phyloP scores from a whole-genome alignment of 2,888 invertebrate species.

The Copidosoma aretas region DNA sequence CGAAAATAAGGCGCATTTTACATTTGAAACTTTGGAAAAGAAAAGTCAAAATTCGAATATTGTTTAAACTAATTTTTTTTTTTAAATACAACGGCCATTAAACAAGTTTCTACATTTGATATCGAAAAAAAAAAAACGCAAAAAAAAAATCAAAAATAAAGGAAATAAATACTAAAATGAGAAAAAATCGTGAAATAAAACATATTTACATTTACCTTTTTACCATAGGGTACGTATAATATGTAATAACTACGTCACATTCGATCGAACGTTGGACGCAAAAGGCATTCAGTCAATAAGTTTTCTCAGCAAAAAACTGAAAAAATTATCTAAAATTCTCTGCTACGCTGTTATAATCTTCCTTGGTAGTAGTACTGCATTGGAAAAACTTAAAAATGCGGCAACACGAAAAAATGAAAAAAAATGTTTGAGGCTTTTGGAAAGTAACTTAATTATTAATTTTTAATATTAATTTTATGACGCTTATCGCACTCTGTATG shows the following conservation, averaged over 20 bases:
- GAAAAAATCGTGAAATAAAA: constrained; percentile 21
- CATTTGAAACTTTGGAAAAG: constrained; percentile 11
- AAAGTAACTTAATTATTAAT: constrained; percentile 7
- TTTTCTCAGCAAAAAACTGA: background rate
- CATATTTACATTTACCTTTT: constrained; percentile 26
- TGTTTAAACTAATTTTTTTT: background rate
- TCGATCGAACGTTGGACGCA: constrained; percentile 26
- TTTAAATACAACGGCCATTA: constrained; percentile 16
- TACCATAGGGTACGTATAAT: constrained; percentile 21
- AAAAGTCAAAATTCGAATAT: background rate
- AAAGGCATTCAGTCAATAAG: constrained; percentile 10
- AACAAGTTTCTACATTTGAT: constrained; percentile 6
- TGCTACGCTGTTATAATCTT: constrained; percentile 14
- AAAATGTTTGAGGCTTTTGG: no score
- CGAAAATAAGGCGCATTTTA: constrained; percentile 30
- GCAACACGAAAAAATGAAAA: constrained; percentile 1
- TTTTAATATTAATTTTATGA: no score
- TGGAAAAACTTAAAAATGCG: constrained; percentile 11
- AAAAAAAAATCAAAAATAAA: constrained; percentile 9
- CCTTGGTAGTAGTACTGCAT: constrained; percentile 21
- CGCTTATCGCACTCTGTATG: no score
- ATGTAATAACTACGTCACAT: constrained; percentile 26
- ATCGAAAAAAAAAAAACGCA: constrained; percentile 14
- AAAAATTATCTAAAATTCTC: background rate
- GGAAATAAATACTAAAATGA: constrained; percentile 6